Percentiles rank a stretch among this genome's conserved stretches.
Conservation (phyloP, 2,113 vertebrate species). For the Gallinago paraguaiae region DNA sequence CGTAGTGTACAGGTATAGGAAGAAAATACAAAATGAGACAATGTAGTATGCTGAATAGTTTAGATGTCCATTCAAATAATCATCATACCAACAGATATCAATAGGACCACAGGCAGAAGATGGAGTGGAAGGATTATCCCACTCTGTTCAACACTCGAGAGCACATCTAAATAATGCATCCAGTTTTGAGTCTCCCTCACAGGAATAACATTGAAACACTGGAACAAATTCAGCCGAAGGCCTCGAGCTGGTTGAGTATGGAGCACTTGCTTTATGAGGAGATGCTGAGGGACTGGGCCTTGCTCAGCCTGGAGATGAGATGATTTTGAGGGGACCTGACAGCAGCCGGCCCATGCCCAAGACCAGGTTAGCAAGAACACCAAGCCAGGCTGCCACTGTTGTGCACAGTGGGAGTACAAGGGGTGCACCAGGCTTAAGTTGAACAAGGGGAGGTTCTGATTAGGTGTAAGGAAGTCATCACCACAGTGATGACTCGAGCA, state of each 20-base stretch:
- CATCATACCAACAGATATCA: background rate
- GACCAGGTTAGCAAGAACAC: rapidly evolving
- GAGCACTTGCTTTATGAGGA: background rate
- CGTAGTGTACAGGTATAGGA: background rate
- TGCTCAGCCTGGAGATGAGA: background rate
- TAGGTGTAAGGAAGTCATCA: background rate
- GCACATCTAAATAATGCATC: background rate
- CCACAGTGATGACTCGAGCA: background rate
- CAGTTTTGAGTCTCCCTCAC: background rate
- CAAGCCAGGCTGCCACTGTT: rapidly evolving
- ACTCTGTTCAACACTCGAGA: background rate
- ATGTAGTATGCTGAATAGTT: background rate
- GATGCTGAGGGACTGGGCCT: background rate
- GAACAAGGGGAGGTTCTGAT: rapidly evolving
- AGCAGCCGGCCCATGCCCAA: background rate
- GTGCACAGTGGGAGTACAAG: background rate
- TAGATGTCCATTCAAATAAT: background rate
- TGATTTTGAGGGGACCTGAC: background rate
- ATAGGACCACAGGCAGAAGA: background rate
- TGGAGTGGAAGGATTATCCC: background rate
- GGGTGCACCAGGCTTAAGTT: background rate
- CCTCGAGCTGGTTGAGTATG: background rate
- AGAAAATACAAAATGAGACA: background rate
- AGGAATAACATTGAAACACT: background rate
- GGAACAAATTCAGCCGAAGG: background rate